These are phyloP conservation scores for Nanorana parkeri DNA, from an alignment of 2,113 vertebrate genomes.

Conservation along the genomic window DNA sequence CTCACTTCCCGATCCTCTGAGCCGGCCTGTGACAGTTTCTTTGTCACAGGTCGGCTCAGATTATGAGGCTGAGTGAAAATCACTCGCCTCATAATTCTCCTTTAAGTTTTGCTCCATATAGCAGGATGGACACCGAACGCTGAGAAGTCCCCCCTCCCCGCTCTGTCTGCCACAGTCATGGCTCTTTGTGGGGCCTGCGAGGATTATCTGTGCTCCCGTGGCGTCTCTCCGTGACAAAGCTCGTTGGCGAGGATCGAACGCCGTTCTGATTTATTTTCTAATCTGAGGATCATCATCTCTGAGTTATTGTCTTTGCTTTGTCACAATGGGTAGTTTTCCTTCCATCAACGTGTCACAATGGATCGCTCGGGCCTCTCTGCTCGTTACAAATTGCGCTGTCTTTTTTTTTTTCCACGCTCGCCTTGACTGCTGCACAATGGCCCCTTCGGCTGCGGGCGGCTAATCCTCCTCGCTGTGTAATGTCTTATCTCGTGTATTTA, in stretches of 20 bases:
- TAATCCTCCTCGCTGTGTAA: constrained; percentile 33
- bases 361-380: constrained; percentile 6
- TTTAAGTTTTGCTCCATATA: too few relatives aligned
- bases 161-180: neutral
- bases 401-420: constrained; percentile 45
- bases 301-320: constrained; percentile 55
- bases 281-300: constrained; percentile 48
- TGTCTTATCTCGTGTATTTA: constrained; percentile 49
- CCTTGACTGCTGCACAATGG: constrained; percentile 39
- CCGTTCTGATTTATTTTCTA: constrained; percentile 42
- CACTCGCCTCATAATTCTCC: too few relatives aligned
- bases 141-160: neutral
- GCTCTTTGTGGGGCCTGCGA: neutral
- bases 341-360: constrained; percentile 51
- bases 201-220: constrained; percentile 18
- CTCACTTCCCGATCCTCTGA: too few relatives aligned
- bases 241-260: constrained; percentile 10
- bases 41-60: too few relatives aligned
- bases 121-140: too few relatives aligned
- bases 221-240: neutral
- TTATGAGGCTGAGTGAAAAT: too few relatives aligned
- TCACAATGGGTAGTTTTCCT: constrained; percentile 47
- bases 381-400: constrained; percentile 52
- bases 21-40: too few relatives aligned
- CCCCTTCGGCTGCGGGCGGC: neutral